Evolutionary conservation across 2,113 vertebrate species (phyloP).

Genomic region (Amphiprion percula): DNA sequence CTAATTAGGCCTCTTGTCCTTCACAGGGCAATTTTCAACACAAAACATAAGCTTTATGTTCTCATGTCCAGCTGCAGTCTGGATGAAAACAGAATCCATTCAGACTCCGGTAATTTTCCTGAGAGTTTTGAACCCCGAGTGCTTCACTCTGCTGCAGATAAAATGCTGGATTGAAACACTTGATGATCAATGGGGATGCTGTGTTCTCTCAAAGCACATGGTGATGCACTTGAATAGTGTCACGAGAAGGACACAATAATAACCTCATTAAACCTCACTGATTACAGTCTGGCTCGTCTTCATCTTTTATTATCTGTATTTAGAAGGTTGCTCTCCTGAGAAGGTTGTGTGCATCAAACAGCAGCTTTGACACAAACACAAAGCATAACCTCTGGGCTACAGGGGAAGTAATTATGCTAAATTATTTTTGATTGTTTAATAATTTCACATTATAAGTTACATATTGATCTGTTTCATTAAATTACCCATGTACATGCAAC

Average conservation of each 20-base stretch:
- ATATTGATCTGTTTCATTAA: not conserved
- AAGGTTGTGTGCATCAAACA: slow-evolving; percentile 6
- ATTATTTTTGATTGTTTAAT: slow-evolving; percentile 32
- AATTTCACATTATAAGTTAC: slow-evolving; percentile 1
- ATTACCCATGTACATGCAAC: not conserved
- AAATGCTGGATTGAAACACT: slow-evolving; percentile 45
- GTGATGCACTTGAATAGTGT: slow-evolving; percentile 39
- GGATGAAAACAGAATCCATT: slow-evolving; percentile 52
- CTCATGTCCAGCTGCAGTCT: slow-evolving; percentile 33
- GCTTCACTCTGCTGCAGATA: slow-evolving; percentile 23
- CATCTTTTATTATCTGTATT: slow-evolving; percentile 5
- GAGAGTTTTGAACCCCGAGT: slow-evolving; percentile 42
- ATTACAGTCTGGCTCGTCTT: slow-evolving; percentile 25
- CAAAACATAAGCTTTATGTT: slow-evolving; percentile 55
- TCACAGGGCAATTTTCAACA: slow-evolving; percentile 54
- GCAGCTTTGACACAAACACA: slow-evolving; percentile 15
- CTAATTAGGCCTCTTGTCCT: slow-evolving; percentile 68
- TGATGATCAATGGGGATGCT: slow-evolving; percentile 29
- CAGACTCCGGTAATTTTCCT: slow-evolving; percentile 53
- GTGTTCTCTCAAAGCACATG: slow-evolving; percentile 22
- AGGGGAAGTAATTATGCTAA: slow-evolving; percentile 25
- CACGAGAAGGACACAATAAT: slow-evolving; percentile 45
- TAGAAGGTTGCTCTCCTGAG: not conserved
- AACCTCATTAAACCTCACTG: slow-evolving; percentile 39
- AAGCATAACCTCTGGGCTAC: not conserved